phyloP scores from a whole-genome alignment of 2,888 invertebrate species.

The Eupithecia inturbata region DNA sequence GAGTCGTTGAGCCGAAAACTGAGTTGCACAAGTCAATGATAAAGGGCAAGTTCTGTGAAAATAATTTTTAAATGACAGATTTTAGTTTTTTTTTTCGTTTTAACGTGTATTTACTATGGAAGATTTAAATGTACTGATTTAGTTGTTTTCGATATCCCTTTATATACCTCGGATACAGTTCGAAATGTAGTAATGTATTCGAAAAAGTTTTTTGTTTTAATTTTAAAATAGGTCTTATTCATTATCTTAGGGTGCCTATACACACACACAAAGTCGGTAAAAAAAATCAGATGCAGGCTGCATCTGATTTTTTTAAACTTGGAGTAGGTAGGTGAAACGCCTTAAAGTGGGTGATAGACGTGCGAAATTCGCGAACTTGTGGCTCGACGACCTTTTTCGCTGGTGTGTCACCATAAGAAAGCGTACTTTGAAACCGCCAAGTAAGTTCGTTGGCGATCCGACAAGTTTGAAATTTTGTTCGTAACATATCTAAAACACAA shows the following conservation, averaged over 20 bases:
- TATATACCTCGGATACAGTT: constrained; percentile 54
- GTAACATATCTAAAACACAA: too few species aligned
- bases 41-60: too few species aligned
- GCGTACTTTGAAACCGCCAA: too few species aligned
- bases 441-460: too few species aligned
- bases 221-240: neutral
- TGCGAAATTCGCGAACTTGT: too few species aligned
- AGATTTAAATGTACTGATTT: constrained; percentile 66
- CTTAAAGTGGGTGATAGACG: too few species aligned
- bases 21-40: constrained; percentile 2
- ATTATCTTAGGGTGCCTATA: neutral
- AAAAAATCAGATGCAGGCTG: neutral
- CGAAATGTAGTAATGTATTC: constrained; percentile 37
- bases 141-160: constrained; percentile 43
- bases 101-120: constrained; percentile 52
- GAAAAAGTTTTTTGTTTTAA: constrained; percentile 11
- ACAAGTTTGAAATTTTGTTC: too few species aligned
- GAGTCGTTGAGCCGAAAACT: constrained; percentile 35
- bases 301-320: too few species aligned
- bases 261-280: neutral
- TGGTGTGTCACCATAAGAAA: too few species aligned
- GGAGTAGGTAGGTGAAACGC: too few species aligned
- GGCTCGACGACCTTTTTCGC: too few species aligned
- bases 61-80: constrained; percentile 32
- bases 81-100: constrained; percentile 55